Conservation (phyloP, 2,113 vertebrate genomes). For the Microtus richardsoni region DNA sequence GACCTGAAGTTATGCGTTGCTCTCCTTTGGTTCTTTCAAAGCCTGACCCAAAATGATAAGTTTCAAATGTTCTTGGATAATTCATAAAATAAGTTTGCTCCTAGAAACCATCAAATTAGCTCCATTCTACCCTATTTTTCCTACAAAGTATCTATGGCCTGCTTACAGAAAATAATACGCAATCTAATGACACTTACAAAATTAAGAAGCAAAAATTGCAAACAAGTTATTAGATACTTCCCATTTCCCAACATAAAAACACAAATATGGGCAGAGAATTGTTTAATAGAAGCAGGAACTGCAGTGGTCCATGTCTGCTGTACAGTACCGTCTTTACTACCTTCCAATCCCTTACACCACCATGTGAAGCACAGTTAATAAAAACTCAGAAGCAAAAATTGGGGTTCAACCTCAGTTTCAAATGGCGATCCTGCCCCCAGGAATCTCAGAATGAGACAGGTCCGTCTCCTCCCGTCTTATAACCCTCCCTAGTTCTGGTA, state of each 20-base stretch:
- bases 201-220: background rate
- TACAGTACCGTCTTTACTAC: background rate
- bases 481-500: too few species aligned
- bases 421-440: too few species aligned
- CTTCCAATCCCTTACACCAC: background rate
- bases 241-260: background rate
- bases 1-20: background rate
- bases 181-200: slow-evolving; percentile 35
- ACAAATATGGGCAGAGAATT: background rate
- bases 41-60: background rate
- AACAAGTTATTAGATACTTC: background rate
- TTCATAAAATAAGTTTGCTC: background rate
- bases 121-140: background rate
- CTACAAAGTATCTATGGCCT: background rate
- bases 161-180: background rate
- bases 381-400: too few species aligned
- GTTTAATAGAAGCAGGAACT: background rate
- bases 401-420: too few species aligned
- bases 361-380: too few species aligned
- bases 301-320: background rate
- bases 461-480: too few species aligned
- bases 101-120: slow-evolving; percentile 23
- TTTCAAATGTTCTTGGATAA: background rate
- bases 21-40: background rate
- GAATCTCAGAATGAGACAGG: too few species aligned